phyloP scores from a whole-genome alignment of 2,888 invertebrate species.

The Drosophila longiperda region DNA sequence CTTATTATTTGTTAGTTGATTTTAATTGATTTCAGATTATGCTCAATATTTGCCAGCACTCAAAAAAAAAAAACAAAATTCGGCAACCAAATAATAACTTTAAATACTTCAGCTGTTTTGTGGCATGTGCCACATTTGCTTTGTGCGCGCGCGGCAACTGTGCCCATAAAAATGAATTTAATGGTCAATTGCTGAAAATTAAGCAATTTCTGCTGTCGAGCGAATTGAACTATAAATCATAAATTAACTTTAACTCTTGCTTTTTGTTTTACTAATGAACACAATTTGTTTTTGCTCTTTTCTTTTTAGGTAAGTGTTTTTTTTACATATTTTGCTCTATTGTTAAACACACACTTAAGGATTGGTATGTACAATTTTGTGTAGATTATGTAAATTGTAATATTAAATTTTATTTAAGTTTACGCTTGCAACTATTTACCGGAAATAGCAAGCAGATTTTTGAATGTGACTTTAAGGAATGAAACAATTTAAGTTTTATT shows the following conservation, averaged over 20 bases:
- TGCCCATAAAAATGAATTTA: constrained; percentile 21
- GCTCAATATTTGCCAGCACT: constrained; percentile 60
- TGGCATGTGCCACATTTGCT: constrained; percentile 13
- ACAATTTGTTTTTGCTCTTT: constrained; percentile 21
- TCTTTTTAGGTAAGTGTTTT: constrained; percentile 64
- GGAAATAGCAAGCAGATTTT: background rate
- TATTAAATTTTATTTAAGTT: background rate
- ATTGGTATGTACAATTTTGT: constrained; percentile 44
- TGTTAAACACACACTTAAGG: background rate
- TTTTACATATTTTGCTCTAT: background rate
- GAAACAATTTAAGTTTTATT: too few relatives aligned
- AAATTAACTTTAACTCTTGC: constrained; percentile 33
- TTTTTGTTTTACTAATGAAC: constrained; percentile 38
- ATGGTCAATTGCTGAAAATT: constrained; percentile 36
- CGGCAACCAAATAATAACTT: constrained; percentile 1
- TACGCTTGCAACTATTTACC: background rate
- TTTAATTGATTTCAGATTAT: constrained; percentile 56
- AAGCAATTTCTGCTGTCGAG: constrained; percentile 3
- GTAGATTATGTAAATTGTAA: background rate
- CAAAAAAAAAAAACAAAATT: constrained; percentile 21
- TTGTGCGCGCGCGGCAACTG: constrained; percentile 5
- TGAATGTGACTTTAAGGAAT: background rate
- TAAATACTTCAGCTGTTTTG: background rate
- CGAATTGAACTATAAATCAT: constrained; percentile 15
- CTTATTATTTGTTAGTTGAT: constrained; percentile 9